Base-by-base conservation (phyloP, 2,888 invertebrate genomes). In the Rotaria magnacalcarata region DNA sequence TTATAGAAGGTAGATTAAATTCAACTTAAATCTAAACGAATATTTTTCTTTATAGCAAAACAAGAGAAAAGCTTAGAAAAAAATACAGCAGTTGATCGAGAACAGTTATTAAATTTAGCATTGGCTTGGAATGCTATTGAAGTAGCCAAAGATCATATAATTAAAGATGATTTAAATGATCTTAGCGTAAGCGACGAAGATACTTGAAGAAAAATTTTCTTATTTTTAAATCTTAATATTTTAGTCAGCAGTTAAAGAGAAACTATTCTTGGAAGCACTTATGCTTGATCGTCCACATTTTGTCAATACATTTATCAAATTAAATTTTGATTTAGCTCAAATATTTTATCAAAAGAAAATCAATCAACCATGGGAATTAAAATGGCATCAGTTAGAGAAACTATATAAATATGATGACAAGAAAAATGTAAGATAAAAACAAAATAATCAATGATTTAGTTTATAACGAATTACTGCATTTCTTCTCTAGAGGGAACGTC, bases 251-350 rank as follows among this genome's bases (percentile, higher is more conserved):
- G 19, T 21, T 1, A 47, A 24, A 27, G 41, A 80, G 47, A 47
- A 43, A 47, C 11, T 80, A 80, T 80, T 80, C 24, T 10, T 80
- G 5, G 47, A 80, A 24, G 75, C 75, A 24, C 75, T 80, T 24
- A n/a, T 16, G 24, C 10, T 10, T 24, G 75, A 80, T 80, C 75
- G 75, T 47, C 27, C 75, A 80, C 21, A 41, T 0, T 80, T 80
- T 80, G 47, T 80, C 24, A 80, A 80, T 47, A 80, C 75, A 24
- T 80, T 80, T 47, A 80, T 80, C 19, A 80, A 80, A 80, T 24
- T 80, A n/a, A 47, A 47, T 47, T 80, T 80, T 10, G 75, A 80
- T 80, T 3, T 80, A 24, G 10, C 41, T 10, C 21, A 43, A 24
- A 80, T 80, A 1, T 80, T 80, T 47, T 80, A 80, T 47, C 24